phyloP scores from a whole-genome alignment of 2,888 invertebrate genomes.

The Lasius platythorax region DNA sequence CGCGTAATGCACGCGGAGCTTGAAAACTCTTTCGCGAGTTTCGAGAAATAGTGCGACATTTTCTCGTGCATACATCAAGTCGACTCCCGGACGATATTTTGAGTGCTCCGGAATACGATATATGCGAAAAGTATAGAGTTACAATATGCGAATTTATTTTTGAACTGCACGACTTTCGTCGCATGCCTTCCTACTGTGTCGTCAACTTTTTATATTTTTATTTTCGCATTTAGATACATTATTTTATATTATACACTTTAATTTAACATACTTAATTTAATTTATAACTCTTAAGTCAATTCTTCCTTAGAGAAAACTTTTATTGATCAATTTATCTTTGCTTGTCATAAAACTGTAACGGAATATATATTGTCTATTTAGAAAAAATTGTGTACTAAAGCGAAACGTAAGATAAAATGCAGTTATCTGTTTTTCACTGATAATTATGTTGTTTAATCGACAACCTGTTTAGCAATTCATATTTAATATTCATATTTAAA shows the following conservation, averaged over 20 bases:
- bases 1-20: slow-evolving; percentile 27
- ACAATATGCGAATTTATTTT: slow-evolving; percentile 18
- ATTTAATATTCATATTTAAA: too few species aligned
- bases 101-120: slow-evolving; percentile 24
- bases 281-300: neutral
- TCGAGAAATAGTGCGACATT: slow-evolving; percentile 36
- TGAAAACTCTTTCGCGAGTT: slow-evolving; percentile 29
- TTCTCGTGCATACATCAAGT: slow-evolving; percentile 31
- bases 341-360: neutral
- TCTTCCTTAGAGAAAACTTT: too few species aligned
- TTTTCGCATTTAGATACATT: neutral
- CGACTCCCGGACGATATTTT: neutral
- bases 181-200: neutral
- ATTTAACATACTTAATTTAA: too few species aligned
- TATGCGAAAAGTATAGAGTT: neutral
- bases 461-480: too few species aligned
- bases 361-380: neutral
- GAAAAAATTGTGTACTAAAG: neutral
- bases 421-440: neutral
- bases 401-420: neutral
- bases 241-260: neutral
- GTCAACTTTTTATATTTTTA: neutral
- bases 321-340: too few species aligned
- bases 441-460: neutral
- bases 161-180: neutral